Evolutionary conservation across 37 sponge, comb jelly and placozoan genomes (phyloP), one percentile per base, ranked within the genome.

Genomic region (Cliona cf. orientalis): DNA sequence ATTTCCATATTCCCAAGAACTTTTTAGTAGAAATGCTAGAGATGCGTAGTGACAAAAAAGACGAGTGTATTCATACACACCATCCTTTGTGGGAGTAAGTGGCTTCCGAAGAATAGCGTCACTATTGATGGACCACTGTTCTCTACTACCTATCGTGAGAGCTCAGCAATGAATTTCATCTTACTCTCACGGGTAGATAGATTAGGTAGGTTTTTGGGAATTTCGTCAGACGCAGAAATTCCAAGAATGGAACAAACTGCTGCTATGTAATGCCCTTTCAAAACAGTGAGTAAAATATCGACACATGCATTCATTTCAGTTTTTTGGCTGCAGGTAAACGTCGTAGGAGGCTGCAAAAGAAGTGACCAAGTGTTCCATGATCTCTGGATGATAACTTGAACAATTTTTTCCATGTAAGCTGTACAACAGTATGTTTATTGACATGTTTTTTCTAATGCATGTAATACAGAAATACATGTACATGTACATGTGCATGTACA

Each of bases 1-100:
- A 84, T 84, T 78, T 35, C 86, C 78, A 25, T 60, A 75, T 63
- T 37, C n/a, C 86, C 78, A 84, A n/a, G 78, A 78, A 77, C 78
- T 70, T 42, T 17, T 72, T 14, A 75, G 44, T 29, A 40, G 40
- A 28, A 78, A 26, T 29, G 42, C 69, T 65, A 83, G 28, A 33
- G 78, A 28, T 17, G 56, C 78, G 39, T 46, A 77, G 56, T 84
- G 86, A 11, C 86, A 75, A 14, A 84, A 36, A 21, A 84, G 60
- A 67, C 78, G 68, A 22, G 71, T 71, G 57, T 84, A 84, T 42
- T 75, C 78, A 78, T 69, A 42, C 1, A 72, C 42, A 29, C 59
- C 31, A 65, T 84, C 78, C 1, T 66, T 28, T 31, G 35, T 63
- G 28, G 65, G 76, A 29, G 55, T 25, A 42, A 79, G 21, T 7